Evolutionary conservation across 2,888 invertebrate species (phyloP), one percentile per base, ranked within the genome.

Genomic region (Cephus runcator): DNA sequence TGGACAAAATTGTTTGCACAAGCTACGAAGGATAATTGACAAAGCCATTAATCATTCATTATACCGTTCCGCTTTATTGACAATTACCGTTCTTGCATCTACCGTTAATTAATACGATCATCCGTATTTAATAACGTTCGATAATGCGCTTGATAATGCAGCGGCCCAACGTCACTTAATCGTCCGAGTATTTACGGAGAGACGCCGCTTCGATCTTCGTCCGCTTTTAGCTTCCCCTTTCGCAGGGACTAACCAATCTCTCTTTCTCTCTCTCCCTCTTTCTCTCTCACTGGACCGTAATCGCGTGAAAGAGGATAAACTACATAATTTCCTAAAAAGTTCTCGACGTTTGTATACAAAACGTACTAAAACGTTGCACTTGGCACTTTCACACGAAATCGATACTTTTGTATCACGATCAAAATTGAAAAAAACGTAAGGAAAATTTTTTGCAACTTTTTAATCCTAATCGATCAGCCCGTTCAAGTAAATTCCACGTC

Each of bases 11-110:
- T 84, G 85, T 82, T 85, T 79, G 83, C 80, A 81, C 82, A 79
- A 76, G 78, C 86, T 81, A 83, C 84, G 82, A 85, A 83, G 82
- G 82, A 81, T 85, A 87, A 88, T 87, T 84, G 86, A 87, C 85
- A 84, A 81, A 81, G 80, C 83, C 81, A 86, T 88, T 87, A 88
- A 88, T 88, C 86, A 88, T 88, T 87, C 83, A 83, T 84, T 81
- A 81, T 79, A 79, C 79, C 77, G 73, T 77, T 73, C 76, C 79
- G 82, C 81, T 85, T 83, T 85, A 88, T 85, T 83, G 88, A 84
- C 83, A 83, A 82, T 84, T 81, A 76, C 79, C 79, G 81, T 79
- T 78, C 80, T 79, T 79, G 76, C 71, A 77, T 73, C 81, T 79
- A 78, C 77, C 82, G 83, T 85, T 87, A 86, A 86, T 87, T 85